Evolutionary conservation across 2,888 invertebrate genomes (phyloP).

Genomic region (Meiosimyza decipiens): DNA sequence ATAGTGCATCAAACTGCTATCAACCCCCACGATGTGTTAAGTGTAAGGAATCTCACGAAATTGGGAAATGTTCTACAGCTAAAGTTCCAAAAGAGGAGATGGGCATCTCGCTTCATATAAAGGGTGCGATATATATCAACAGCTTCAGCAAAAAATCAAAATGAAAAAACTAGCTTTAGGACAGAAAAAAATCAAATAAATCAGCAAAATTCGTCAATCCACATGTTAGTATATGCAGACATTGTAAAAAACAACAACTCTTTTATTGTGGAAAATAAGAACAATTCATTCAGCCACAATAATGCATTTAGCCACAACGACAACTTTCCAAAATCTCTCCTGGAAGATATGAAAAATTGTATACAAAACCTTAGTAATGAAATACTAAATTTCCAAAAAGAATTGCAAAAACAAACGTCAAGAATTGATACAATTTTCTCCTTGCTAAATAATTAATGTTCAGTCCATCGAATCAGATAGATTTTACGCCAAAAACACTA

Average conservation of each 20-base stretch:
- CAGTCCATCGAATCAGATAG: not conserved
- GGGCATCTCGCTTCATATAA: not conserved
- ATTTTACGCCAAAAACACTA: conserved; percentile 11
- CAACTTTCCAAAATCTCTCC: too few relatives aligned
- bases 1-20: conserved; percentile 34
- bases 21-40: conserved; percentile 31
- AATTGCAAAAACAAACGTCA: conserved; percentile 30
- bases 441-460: not conserved
- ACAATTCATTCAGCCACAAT: too few relatives aligned
- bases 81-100: conserved; percentile 18
- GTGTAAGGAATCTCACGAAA: conserved; percentile 30
- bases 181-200: conserved; percentile 18
- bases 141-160: conserved; percentile 29
- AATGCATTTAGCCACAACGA: too few relatives aligned
- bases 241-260: conserved; percentile 2
- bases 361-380: conserved; percentile 34
- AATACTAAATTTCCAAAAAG: conserved; percentile 33
- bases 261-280: not conserved
- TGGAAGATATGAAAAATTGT: conserved; percentile 14
- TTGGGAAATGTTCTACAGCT: conserved; percentile 14
- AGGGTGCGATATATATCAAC: conserved; percentile 22
- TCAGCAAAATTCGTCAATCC: conserved; percentile 19
- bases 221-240: conserved; percentile 22
- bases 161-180: not conserved
- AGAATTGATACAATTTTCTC: conserved; percentile 32